phyloP scores from a whole-genome alignment of 2,797 vertebrate genomes.

The Mus spretus region DNA sequence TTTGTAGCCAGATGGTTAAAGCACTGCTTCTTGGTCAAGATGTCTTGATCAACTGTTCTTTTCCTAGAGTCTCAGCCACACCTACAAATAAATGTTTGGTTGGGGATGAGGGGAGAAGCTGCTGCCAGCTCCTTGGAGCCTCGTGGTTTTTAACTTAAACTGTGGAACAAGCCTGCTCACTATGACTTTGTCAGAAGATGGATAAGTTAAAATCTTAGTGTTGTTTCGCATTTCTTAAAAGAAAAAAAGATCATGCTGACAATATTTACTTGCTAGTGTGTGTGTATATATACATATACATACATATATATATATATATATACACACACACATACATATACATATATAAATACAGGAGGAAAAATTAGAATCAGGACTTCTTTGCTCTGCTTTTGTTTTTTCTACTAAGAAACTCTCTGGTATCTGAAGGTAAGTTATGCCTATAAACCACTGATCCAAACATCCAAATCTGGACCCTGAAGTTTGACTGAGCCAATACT shows the following conservation, averaged over 20 bases:
- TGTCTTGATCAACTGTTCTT: neutral
- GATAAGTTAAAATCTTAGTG: neutral
- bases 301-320: too few species aligned
- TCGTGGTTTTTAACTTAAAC: neutral
- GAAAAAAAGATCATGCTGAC: neutral
- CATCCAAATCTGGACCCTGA: conserved; percentile 10
- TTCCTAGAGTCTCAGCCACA: neutral
- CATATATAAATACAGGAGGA: neutral
- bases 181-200: neutral
- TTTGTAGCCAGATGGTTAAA: neutral
- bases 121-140: neutral
- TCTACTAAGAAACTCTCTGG: neutral
- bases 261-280: conserved; percentile 45
- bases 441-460: conserved; percentile 42
- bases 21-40: neutral
- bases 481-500: neutral
- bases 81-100: neutral
- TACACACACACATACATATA: too few species aligned
- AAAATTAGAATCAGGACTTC: neutral
- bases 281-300: too few species aligned
- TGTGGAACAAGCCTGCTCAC: neutral
- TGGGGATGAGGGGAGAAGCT: neutral
- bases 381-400: neutral
- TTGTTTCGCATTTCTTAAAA: conserved; percentile 17
- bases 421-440: neutral